phyloP scores from a whole-genome alignment of 2,888 invertebrate species.

The Mesorhabditis spiculigera region DNA sequence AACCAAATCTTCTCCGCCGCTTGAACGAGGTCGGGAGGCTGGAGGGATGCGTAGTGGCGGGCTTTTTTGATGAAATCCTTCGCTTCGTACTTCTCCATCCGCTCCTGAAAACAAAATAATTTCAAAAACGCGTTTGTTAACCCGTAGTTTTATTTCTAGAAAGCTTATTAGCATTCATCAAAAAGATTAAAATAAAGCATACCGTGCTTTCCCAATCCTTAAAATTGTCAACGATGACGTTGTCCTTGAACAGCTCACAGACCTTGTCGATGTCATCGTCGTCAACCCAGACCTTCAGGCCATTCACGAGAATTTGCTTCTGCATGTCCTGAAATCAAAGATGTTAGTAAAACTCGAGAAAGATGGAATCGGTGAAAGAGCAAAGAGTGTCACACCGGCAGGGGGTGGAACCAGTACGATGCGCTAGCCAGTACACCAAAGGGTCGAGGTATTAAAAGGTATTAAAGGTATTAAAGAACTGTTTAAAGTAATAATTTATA shows the following conservation, averaged over 20 bases:
- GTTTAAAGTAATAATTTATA: too few species aligned
- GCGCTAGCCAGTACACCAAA: too few species aligned
- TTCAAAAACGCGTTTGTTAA: slow-evolving; percentile 22
- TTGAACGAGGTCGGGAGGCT: slow-evolving; percentile 18
- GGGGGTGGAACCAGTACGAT: too few species aligned
- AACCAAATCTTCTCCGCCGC: slow-evolving; percentile 18
- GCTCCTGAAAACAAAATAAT: slow-evolving; percentile 20
- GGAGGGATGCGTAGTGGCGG: slow-evolving; percentile 12
- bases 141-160: slow-evolving; percentile 21
- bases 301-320: slow-evolving; percentile 16
- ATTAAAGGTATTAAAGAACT: too few species aligned
- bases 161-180: slow-evolving; percentile 22
- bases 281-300: slow-evolving; percentile 11
- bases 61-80: slow-evolving; percentile 17
- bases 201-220: slow-evolving; percentile 14
- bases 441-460: too few species aligned
- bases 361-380: too few species aligned
- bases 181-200: slow-evolving; percentile 22
- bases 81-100: slow-evolving; percentile 18
- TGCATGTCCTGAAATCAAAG: slow-evolving; percentile 20
- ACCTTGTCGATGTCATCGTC: slow-evolving; percentile 13
- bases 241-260: slow-evolving; percentile 12
- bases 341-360: slow-evolving; percentile 15
- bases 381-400: too few species aligned
- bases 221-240: slow-evolving; percentile 13